Percentiles rank a stretch among this genome's conserved stretches.
phyloP scores from a whole-genome alignment of 1,140 invertebrate species.

The Drosophila eugracilis region DNA sequence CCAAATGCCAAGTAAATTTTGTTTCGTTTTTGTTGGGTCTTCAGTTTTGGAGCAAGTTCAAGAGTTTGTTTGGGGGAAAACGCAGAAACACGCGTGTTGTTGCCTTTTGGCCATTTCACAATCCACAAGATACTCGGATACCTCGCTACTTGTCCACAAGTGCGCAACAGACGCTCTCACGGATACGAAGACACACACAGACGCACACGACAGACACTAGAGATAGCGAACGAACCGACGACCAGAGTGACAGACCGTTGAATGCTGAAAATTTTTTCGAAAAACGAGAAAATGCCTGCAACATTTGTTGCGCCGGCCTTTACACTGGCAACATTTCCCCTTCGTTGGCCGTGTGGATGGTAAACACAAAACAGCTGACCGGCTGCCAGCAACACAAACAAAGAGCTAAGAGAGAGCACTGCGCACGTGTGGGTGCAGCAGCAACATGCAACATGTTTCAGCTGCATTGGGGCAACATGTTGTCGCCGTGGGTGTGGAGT shows the following conservation, averaged over 20 bases:
- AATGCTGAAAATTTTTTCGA: slow-evolving; percentile 11
- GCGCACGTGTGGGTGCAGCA: slow-evolving; percentile 40
- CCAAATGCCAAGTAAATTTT: slow-evolving; percentile 55
- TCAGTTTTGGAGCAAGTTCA: slow-evolving; percentile 42
- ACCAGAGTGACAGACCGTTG: slow-evolving; percentile 7
- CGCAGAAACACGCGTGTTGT: slow-evolving; percentile 23
- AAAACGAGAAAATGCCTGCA: slow-evolving; percentile 18
- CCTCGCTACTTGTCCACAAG: slow-evolving; percentile 10
- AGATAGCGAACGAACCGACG: slow-evolving; percentile 46
- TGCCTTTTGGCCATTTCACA: slow-evolving; percentile 32
- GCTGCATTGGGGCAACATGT: neutral
- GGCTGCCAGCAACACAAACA: slow-evolving; percentile 43
- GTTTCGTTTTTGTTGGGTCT: too few relatives aligned
- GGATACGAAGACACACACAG: slow-evolving; percentile 14
- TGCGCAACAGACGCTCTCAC: slow-evolving; percentile 19
- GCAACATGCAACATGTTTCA: slow-evolving; percentile 21
- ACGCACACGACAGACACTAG: slow-evolving; percentile 19
- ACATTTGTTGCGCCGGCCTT: slow-evolving; percentile 33
- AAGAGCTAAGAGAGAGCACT: slow-evolving; percentile 16
- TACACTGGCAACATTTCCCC: slow-evolving; percentile 52
- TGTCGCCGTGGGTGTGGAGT: neutral
- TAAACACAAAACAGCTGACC: slow-evolving; percentile 59
- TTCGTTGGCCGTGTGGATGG: slow-evolving; percentile 27
- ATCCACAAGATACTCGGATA: slow-evolving; percentile 17
- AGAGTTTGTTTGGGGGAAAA: slow-evolving; percentile 22